These are phyloP conservation scores for Gopherus flavomarginatus DNA, from an alignment of 2,113 vertebrate genomes.

Conservation along the genomic window DNA sequence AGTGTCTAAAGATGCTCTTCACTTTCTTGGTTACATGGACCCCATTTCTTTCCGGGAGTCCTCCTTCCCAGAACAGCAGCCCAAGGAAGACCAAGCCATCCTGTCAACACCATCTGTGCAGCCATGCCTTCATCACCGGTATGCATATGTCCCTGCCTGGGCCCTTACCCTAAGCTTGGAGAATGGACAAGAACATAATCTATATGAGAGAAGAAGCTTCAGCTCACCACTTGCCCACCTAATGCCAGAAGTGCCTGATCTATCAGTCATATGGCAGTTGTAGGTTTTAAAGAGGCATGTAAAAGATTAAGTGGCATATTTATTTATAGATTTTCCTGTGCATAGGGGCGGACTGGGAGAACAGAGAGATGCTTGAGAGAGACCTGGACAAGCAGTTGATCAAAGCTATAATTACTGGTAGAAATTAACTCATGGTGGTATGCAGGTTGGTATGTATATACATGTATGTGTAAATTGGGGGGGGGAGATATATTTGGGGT, in stretches of 20 bases:
- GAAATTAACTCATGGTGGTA: conserved; percentile 2
- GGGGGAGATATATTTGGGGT: neutral
- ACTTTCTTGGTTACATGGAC: neutral
- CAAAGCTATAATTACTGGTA: neutral
- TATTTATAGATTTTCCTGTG: neutral
- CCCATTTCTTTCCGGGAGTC: neutral
- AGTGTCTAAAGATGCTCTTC: neutral
- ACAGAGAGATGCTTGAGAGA: neutral
- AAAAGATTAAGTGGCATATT: neutral
- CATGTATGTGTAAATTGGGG: conserved; percentile 22
- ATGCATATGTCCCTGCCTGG: neutral
- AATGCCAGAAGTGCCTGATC: neutral
- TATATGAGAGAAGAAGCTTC: fast-evolving
- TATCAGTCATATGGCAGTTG: neutral
- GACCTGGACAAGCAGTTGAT: neutral
- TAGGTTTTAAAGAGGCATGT: neutral
- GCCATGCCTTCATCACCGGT: neutral
- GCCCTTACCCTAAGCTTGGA: neutral
- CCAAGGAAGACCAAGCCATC: neutral
- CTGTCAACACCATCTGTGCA: neutral
- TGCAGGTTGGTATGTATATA: neutral
- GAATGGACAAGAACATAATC: neutral
- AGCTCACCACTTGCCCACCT: neutral
- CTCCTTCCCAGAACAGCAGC: neutral
- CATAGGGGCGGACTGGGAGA: neutral